Evolutionary conservation across 2,797 vertebrate species (phyloP).

Genomic region (Eutrigla gurnardus): DNA sequence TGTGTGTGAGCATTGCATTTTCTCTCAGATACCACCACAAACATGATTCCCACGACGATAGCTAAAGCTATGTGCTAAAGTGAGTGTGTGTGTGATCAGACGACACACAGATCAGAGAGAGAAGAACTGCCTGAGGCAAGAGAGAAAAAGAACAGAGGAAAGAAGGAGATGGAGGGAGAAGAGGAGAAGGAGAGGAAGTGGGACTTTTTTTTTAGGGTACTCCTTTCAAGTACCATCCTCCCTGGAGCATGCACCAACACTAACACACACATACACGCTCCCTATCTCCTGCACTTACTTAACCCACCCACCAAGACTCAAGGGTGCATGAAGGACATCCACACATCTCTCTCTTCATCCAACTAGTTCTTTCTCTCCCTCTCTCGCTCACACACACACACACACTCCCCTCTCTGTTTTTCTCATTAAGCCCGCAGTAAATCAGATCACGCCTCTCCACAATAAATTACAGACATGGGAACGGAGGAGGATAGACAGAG

Average conservation of each 20-base stretch:
- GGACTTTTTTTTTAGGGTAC: conserved; percentile 36
- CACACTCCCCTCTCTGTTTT: conserved; percentile 43
- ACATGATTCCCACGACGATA: conserved; percentile 38
- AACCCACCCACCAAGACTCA: conserved; percentile 71
- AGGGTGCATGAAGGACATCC: conserved; percentile 79
- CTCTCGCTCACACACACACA: conserved; percentile 17
- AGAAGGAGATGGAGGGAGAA: conserved; percentile 21
- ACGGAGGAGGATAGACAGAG: conserved; percentile 41
- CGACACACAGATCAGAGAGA: conserved; percentile 46
- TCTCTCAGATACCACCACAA: conserved; percentile 21
- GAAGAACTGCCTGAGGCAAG: conserved; percentile 24
- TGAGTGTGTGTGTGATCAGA: conserved; percentile 35
- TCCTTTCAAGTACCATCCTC: conserved; percentile 39
- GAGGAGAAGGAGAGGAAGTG: not conserved
- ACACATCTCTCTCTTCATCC: conserved; percentile 47
- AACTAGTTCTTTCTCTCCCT: conserved; percentile 32
- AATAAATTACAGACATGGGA: conserved; percentile 69
- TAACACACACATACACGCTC: conserved; percentile 9
- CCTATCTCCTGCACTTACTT: conserved; percentile 55
- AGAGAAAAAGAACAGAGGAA: conserved; percentile 14
- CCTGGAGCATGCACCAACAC: conserved; percentile 31
- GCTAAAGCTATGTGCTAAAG: conserved; percentile 25
- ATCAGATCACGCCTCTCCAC: conserved; percentile 70
- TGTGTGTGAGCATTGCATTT: conserved; percentile 30
- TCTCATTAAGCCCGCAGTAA: conserved; percentile 70